A percentile compares a stretch with the other conserved stretches of the same genome.
Conservation (phyloP, 2,113 vertebrate species). For the Epinephelus cyanopodus region DNA sequence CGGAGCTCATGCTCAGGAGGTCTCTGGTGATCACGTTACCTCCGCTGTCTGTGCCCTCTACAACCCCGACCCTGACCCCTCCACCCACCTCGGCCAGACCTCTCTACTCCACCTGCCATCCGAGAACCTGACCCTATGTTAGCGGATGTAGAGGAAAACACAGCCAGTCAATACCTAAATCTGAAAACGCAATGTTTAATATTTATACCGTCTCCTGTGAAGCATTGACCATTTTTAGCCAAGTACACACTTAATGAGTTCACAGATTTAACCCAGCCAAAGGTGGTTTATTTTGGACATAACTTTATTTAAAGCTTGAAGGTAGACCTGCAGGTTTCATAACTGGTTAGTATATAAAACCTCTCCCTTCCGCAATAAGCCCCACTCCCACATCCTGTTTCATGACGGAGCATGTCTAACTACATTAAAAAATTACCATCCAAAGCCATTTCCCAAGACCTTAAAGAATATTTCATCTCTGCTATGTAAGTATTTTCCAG, state of each 20-base stretch:
- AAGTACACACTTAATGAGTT: not conserved
- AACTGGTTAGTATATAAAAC: not conserved
- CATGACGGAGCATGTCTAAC: not conserved
- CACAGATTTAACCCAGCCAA: not conserved
- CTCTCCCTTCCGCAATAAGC: not conserved
- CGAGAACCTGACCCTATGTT: slow-evolving; percentile 13
- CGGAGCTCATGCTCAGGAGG: slow-evolving; percentile 65
- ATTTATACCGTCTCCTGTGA: not conserved
- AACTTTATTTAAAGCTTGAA: slow-evolving; percentile 4
- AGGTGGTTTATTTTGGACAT: not conserved
- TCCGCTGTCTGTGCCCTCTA: slow-evolving; percentile 54
- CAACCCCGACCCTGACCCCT: slow-evolving; percentile 44
- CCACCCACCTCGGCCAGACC: slow-evolving; percentile 25
- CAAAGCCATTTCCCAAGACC: not conserved
- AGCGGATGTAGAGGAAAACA: slow-evolving; percentile 27
- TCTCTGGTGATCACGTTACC: slow-evolving; percentile 77
- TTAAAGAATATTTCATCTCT: slow-evolving; percentile 21
- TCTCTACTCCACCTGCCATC: slow-evolving; percentile 60
- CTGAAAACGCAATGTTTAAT: no score
- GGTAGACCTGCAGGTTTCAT: slow-evolving; percentile 15
- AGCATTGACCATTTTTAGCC: not conserved
- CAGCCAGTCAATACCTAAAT: not conserved
- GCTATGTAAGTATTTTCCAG: slow-evolving; percentile 22
- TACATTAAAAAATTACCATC: slow-evolving; percentile 18
- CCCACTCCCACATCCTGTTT: slow-evolving; percentile 20